Percentiles rank a stretch among this genome's conserved stretches.
Conservation (phyloP, 64 coral and sea anemone species). For the Actinia equina region DNA sequence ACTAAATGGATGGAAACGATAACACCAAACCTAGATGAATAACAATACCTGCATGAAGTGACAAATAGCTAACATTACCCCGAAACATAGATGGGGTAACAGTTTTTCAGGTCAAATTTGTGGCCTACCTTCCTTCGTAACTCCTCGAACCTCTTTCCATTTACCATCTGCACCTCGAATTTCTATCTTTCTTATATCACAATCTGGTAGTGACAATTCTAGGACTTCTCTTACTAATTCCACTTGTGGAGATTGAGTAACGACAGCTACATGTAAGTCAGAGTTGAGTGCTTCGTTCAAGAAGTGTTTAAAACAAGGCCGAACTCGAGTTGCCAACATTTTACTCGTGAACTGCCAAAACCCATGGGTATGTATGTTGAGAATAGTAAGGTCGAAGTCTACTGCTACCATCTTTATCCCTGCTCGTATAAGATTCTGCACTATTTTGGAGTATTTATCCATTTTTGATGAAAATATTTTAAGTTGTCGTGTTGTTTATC, state of each 20-base stretch:
- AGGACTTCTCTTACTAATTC: slow-evolving; percentile 78
- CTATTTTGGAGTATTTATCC: slow-evolving; percentile 84
- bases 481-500: neutral
- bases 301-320: slow-evolving; percentile 86
- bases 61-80: neutral
- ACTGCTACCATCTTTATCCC: slow-evolving; percentile 93
- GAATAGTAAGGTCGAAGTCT: slow-evolving; percentile 92
- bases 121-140: slow-evolving; percentile 77
- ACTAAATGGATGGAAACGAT: too few species aligned
- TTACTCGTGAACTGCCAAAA: slow-evolving; percentile 88
- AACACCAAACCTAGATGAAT: too few species aligned
- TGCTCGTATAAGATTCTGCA: slow-evolving; percentile 56
- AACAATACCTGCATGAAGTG: too few species aligned
- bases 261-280: slow-evolving; percentile 69
- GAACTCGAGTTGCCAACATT: slow-evolving; percentile 69
- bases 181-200: slow-evolving; percentile 69
- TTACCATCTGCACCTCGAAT: slow-evolving; percentile 71
- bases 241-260: slow-evolving; percentile 86
- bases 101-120: too few species aligned
- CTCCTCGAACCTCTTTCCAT: slow-evolving; percentile 75
- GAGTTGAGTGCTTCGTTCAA: slow-evolving; percentile 55
- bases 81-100: neutral
- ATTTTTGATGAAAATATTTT: slow-evolving; percentile 28
- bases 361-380: slow-evolving; percentile 84
- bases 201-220: slow-evolving; percentile 51